A percentile compares a stretch with the other conserved stretches of the same genome.
Evolutionary conservation across 1,140 invertebrate genomes (phyloP).

Genomic region (Dryas iulia): DNA sequence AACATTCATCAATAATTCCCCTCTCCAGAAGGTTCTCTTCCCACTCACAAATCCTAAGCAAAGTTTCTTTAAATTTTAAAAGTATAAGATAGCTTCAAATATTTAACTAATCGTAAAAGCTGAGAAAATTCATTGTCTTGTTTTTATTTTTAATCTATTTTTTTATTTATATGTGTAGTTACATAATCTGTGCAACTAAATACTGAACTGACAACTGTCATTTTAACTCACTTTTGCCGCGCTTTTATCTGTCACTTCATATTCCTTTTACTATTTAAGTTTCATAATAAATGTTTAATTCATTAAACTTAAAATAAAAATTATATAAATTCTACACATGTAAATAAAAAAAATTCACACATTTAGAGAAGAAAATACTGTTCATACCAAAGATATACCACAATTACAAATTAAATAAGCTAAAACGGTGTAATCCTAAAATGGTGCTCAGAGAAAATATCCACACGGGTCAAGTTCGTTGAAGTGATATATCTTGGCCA

Average conservation of each 20-base stretch:
- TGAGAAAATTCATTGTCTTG: not conserved
- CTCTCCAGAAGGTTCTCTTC: not conserved
- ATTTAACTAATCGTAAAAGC: not conserved
- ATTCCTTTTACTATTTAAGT: no score
- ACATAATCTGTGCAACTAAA: not conserved
- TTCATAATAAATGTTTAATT: no score
- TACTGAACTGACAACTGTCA: no score
- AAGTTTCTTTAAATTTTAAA: not conserved
- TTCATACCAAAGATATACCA: not conserved
- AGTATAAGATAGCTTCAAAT: not conserved
- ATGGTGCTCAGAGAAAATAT: slow-evolving; percentile 13
- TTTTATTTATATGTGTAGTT: not conserved
- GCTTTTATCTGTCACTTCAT: not conserved
- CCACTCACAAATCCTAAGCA: not conserved
- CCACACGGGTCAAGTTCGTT: not conserved
- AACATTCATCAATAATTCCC: not conserved
- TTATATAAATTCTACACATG: not conserved
- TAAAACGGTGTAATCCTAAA: not conserved
- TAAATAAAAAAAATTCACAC: not conserved
- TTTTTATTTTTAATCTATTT: not conserved
- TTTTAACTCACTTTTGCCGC: not conserved
- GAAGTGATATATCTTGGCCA: no score
- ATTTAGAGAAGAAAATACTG: not conserved
- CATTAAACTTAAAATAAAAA: not conserved
- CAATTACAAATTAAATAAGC: not conserved